phyloP scores from a whole-genome alignment of 2,113 vertebrate genomes.

The Pteropus alecto region DNA sequence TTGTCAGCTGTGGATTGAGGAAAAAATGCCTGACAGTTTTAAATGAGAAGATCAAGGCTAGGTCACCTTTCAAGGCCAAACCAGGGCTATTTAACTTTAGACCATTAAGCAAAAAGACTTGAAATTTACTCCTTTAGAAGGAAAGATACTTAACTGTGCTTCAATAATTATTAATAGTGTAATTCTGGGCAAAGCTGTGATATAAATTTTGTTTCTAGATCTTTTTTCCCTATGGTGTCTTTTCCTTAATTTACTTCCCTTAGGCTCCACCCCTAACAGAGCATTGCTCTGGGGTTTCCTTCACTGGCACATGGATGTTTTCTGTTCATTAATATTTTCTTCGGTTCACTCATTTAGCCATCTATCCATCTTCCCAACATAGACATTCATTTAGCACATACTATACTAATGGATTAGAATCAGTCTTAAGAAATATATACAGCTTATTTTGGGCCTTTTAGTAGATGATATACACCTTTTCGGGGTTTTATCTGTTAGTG shows the following conservation, averaged over 20 bases:
- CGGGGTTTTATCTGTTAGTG: background rate
- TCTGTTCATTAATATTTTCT: background rate
- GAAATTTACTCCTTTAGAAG: background rate
- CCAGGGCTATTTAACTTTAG: background rate
- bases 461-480: background rate
- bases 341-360: background rate
- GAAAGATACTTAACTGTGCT: background rate
- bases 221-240: background rate
- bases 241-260: background rate
- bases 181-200: background rate
- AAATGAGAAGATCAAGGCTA: slow-evolving; percentile 4
- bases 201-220: slow-evolving; percentile 16
- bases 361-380: background rate
- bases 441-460: background rate
- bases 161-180: slow-evolving; percentile 2
- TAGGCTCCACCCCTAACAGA: background rate
- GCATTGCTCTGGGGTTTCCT: background rate
- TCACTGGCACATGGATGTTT: background rate
- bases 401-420: background rate
- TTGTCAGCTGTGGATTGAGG: slow-evolving; percentile 56
- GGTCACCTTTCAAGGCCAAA: slow-evolving; percentile 14
- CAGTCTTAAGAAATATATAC: background rate
- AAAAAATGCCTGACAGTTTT: background rate
- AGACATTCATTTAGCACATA: background rate
- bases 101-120: background rate